phyloP scores from a whole-genome alignment of 2,797 vertebrate species.

The Netta rufina region DNA sequence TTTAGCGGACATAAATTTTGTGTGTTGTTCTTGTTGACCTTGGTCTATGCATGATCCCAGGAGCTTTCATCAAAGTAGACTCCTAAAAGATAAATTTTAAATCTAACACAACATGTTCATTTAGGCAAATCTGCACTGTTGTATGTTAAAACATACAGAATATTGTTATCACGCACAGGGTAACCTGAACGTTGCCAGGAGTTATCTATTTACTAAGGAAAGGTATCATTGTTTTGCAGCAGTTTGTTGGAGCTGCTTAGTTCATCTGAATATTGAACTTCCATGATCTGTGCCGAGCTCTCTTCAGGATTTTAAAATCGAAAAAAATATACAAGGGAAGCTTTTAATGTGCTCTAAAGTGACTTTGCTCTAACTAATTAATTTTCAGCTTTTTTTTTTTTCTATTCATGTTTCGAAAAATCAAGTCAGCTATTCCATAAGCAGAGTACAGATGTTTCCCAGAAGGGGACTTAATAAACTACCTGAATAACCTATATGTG shows the following conservation, averaged over 20 bases:
- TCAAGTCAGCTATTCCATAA: background rate
- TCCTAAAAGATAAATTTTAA: background rate
- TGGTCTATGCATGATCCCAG: no score
- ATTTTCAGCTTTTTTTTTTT: background rate
- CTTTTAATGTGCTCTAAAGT: background rate
- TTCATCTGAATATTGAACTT: background rate
- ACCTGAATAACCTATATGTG: accelerated
- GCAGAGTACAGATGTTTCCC: background rate
- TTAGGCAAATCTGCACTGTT: background rate
- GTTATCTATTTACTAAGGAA: accelerated
- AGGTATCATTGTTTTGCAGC: background rate
- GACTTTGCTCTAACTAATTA: background rate
- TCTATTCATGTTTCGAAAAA: background rate
- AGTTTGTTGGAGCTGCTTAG: background rate
- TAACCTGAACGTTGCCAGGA: background rate
- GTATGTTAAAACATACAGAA: background rate
- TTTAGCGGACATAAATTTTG: background rate
- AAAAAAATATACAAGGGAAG: no score
- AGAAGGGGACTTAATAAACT: background rate
- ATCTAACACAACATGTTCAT: no score
- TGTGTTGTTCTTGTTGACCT: background rate
- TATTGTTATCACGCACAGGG: accelerated
- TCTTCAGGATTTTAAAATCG: background rate
- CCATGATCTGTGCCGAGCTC: background rate
- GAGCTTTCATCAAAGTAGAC: background rate